Evolutionary conservation across 2,113 vertebrate species (phyloP).

Genomic region (Ochotona curzoniae): DNA sequence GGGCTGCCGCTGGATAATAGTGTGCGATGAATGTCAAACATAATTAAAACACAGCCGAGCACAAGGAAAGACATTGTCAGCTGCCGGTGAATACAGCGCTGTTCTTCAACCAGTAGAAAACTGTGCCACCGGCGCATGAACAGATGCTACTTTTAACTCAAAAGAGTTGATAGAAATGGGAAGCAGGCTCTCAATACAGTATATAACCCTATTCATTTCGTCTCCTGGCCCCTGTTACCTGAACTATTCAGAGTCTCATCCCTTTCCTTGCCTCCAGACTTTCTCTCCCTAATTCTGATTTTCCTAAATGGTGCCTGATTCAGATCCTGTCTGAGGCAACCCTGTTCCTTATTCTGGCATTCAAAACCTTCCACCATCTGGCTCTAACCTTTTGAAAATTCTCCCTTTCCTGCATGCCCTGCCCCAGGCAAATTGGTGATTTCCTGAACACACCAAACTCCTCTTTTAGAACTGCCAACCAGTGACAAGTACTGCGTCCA

Average conservation of each 20-base stretch:
- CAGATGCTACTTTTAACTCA: slow-evolving; percentile 69
- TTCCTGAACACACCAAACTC: neutral
- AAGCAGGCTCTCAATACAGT: slow-evolving; percentile 20
- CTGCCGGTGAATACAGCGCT: slow-evolving; percentile 61
- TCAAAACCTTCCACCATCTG: slow-evolving; percentile 15
- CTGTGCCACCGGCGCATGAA: slow-evolving; percentile 51
- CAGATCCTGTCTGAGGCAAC: neutral
- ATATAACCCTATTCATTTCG: neutral
- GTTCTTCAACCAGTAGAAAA: slow-evolving; percentile 45
- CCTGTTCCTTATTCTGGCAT: neutral
- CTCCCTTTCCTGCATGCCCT: neutral
- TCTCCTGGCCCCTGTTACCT: slow-evolving; percentile 14
- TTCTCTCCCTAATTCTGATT: neutral
- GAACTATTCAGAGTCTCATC: slow-evolving; percentile 9
- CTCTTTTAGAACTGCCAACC: neutral
- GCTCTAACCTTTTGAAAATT: neutral
- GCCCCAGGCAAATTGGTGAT: neutral
- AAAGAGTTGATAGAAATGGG: slow-evolving; percentile 41
- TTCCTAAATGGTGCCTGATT: slow-evolving; percentile 9
- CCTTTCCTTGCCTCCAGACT: neutral
- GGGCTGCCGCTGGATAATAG: slow-evolving; percentile 73
- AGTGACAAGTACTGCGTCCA: neutral
- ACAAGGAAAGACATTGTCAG: slow-evolving; percentile 72
- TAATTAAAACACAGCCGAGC: slow-evolving; percentile 77
- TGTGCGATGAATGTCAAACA: slow-evolving; percentile 69